These are phyloP conservation scores for Chloroclystis v-ata DNA, from an alignment of 2,888 invertebrate species.

Conservation along the genomic window DNA sequence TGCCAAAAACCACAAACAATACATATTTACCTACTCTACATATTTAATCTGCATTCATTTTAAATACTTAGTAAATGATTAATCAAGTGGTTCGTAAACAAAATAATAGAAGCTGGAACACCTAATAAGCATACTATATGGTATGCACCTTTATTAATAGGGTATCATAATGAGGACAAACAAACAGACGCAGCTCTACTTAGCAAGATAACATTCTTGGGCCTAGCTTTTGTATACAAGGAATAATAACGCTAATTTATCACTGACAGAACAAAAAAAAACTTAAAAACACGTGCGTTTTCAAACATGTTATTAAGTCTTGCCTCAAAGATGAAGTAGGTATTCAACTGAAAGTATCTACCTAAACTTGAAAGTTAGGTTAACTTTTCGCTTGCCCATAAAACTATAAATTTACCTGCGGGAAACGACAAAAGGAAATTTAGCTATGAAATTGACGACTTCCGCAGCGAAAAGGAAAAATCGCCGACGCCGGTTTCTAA, in stretches of 20 bases:
- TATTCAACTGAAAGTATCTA: too few relatives aligned
- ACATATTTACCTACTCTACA: not conserved
- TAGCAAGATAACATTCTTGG: slow-evolving; percentile 37
- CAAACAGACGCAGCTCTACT: slow-evolving; percentile 38
- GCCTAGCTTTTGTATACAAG: slow-evolving; percentile 1
- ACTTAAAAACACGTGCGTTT: not conserved
- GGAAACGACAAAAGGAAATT: not conserved
- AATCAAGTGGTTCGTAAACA: slow-evolving; percentile 7
- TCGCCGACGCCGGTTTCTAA: slow-evolving; percentile 4
- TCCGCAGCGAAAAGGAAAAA: slow-evolving; percentile 3
- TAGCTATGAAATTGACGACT: slow-evolving; percentile 1
- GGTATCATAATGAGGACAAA: slow-evolving; percentile 37
- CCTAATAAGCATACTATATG: slow-evolving; percentile 1
- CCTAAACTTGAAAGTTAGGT: too few relatives aligned
- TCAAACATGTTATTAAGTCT: too few relatives aligned
- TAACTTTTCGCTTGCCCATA: not conserved
- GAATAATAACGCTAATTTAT: not conserved
- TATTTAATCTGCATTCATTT: not conserved
- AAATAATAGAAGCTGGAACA: slow-evolving; percentile 18
- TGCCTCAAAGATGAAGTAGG: too few relatives aligned
- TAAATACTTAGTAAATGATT: not conserved
- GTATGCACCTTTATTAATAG: slow-evolving; percentile 20
- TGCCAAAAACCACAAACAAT: too few relatives aligned
- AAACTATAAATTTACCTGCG: not conserved
- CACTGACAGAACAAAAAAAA: not conserved